A percentile compares a stretch with the other conserved stretches of the same genome.
phyloP scores from a whole-genome alignment of 2,113 vertebrate genomes.

The Microtus montanus region DNA sequence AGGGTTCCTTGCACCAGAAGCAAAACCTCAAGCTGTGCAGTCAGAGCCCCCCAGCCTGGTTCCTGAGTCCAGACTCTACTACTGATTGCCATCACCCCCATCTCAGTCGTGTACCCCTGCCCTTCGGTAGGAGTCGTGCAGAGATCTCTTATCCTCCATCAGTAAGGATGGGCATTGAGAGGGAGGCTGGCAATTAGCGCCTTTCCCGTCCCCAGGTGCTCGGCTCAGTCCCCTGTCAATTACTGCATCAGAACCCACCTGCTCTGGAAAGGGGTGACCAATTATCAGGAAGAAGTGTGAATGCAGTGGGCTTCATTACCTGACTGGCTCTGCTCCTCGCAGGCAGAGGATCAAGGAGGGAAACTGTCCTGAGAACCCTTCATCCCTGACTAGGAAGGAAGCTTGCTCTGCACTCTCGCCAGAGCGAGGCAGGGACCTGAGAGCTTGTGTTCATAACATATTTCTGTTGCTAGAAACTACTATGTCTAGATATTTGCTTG shows the following conservation, averaged over 20 bases:
- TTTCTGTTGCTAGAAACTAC: background rate
- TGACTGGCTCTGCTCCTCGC: background rate
- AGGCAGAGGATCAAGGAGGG: background rate
- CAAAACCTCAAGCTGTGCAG: background rate
- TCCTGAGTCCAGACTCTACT: background rate
- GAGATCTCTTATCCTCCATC: background rate
- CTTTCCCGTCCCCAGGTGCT: slow-evolving; percentile 38
- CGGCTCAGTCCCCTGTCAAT: slow-evolving; percentile 58
- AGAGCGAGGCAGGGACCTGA: background rate
- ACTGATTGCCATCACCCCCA: background rate
- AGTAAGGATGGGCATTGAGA: background rate
- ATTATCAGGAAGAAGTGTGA: slow-evolving; percentile 79
- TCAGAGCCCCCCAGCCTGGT: rapidly evolving
- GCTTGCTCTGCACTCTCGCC: background rate
- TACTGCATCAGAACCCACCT: slow-evolving; percentile 68
- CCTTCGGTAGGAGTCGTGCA: background rate
- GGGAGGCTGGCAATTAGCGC: slow-evolving; percentile 75
- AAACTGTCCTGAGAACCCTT: background rate
- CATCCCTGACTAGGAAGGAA: background rate
- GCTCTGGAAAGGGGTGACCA: slow-evolving; percentile 69
- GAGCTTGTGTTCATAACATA: background rate
- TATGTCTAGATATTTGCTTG: background rate
- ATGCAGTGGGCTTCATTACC: slow-evolving; percentile 66
- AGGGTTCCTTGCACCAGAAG: background rate
- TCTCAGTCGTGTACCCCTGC: background rate